phyloP scores from a whole-genome alignment of 2,113 vertebrate genomes.

The Piaya cayana region DNA sequence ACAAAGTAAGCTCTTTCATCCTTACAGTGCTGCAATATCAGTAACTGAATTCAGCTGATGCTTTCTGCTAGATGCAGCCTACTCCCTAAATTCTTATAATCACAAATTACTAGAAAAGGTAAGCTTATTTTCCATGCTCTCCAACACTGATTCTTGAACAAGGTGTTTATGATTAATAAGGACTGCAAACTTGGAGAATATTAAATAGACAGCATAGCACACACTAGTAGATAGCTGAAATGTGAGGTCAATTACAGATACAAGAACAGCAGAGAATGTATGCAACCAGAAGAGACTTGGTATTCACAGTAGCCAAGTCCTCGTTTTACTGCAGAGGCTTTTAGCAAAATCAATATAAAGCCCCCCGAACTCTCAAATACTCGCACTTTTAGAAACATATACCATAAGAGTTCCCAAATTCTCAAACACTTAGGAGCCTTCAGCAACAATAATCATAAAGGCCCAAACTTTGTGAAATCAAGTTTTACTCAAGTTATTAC shows the following conservation, averaged over 20 bases:
- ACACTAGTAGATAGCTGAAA: background rate
- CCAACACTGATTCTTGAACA: background rate
- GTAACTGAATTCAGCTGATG: background rate
- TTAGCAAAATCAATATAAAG: too few relatives aligned
- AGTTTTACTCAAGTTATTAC: too few relatives aligned
- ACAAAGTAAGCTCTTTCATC: background rate
- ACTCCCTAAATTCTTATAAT: background rate
- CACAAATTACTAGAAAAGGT: background rate
- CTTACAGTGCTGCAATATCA: background rate
- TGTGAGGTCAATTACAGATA: background rate
- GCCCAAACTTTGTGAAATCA: too few relatives aligned
- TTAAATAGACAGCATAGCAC: background rate
- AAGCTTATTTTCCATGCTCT: background rate
- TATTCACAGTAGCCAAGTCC: background rate
- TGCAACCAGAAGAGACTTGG: background rate
- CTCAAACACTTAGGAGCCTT: too few relatives aligned
- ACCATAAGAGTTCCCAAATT: too few relatives aligned
- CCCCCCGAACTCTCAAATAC: too few relatives aligned
- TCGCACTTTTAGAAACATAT: too few relatives aligned
- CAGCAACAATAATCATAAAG: too few relatives aligned
- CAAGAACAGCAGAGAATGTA: background rate
- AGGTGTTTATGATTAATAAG: background rate
- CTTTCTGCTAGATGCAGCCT: background rate
- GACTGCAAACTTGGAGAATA: background rate
- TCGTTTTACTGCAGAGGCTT: too few relatives aligned